phyloP scores from a whole-genome alignment of 2,888 invertebrate genomes.

The Branchellion lobata region DNA sequence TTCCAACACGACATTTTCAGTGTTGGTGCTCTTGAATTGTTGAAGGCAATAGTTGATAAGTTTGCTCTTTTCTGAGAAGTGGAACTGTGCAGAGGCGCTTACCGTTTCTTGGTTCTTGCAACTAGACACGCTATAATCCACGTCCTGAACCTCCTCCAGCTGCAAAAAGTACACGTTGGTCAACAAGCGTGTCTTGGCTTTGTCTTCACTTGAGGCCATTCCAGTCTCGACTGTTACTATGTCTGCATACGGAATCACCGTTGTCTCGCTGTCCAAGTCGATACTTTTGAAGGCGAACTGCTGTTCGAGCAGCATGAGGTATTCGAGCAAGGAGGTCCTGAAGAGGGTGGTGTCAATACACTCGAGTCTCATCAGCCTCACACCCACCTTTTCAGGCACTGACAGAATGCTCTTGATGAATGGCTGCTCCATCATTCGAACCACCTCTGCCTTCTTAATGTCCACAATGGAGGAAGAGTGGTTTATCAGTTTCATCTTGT shows the following conservation, averaged over 20 bases:
- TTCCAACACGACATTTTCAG: conserved; percentile 28
- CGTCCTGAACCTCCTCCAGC: conserved; percentile 13
- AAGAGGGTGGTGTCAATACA: conserved; percentile 31
- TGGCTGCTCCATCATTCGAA: conserved; percentile 26
- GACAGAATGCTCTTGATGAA: conserved; percentile 9
- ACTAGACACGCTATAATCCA: not conserved
- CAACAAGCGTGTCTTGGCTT: conserved; percentile 22
- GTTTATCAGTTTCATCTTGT: conserved; percentile 34
- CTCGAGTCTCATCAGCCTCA: conserved; percentile 26
- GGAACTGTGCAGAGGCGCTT: not conserved
- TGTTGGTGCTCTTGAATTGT: conserved; percentile 2
- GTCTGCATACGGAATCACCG: conserved; percentile 27
- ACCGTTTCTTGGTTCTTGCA: not conserved
- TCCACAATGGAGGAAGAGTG: conserved; percentile 35
- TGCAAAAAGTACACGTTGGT: conserved; percentile 39
- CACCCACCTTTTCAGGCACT: conserved; percentile 28
- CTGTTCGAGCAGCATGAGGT: conserved; percentile 35
- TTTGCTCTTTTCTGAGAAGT: not conserved
- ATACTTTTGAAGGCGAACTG: conserved; percentile 28
- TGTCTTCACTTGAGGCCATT: not conserved
- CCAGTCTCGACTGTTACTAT: conserved; percentile 32
- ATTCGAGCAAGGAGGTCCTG: conserved; percentile 37
- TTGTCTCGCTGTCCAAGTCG: conserved; percentile 24
- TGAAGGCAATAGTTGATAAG: not conserved
- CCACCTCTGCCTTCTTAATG: conserved; percentile 24